These are phyloP conservation scores for Dioctria rufipes DNA, from an alignment of 2,888 invertebrate species.

Conservation along the genomic window DNA sequence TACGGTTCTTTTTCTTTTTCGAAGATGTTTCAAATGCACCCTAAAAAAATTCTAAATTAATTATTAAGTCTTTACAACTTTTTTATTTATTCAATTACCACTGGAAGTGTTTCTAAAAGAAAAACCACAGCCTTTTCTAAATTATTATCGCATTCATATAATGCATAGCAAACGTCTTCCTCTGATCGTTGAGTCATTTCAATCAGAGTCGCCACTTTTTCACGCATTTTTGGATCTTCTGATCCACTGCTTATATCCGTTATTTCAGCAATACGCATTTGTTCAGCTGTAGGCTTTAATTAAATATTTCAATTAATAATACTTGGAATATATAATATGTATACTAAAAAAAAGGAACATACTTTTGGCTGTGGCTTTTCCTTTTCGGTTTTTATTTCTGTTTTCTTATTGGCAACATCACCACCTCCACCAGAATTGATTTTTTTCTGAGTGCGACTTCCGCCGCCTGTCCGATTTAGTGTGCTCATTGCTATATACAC, in stretches of 20 bases:
- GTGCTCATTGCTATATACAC: slow-evolving; percentile 69
- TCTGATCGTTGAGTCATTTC: slow-evolving; percentile 92
- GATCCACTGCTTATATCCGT: slow-evolving; percentile 79
- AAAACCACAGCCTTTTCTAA: slow-evolving; percentile 77
- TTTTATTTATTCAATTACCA: slow-evolving; percentile 63
- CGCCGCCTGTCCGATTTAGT: slow-evolving; percentile 71
- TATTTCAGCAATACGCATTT: slow-evolving; percentile 87
- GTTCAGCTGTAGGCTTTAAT: slow-evolving; percentile 84
- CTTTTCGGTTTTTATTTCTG: slow-evolving; percentile 76
- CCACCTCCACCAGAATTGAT: slow-evolving; percentile 70
- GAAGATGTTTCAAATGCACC: slow-evolving; percentile 89
- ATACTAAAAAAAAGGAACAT: slow-evolving; percentile 30
- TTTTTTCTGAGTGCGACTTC: slow-evolving; percentile 70
- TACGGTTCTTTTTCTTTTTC: slow-evolving; percentile 89
- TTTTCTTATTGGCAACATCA: slow-evolving; percentile 71
- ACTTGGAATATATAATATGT: not conserved
- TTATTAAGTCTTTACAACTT: not conserved
- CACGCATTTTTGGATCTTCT: slow-evolving; percentile 77
- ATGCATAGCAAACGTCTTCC: slow-evolving; percentile 92
- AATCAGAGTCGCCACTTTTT: slow-evolving; percentile 86
- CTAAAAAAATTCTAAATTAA: slow-evolving; percentile 68
- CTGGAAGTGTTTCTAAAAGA: slow-evolving; percentile 70
- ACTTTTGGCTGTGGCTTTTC: slow-evolving; percentile 74
- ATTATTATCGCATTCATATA: slow-evolving; percentile 95
- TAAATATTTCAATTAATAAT: not conserved